Percentiles rank a stretch among this genome's conserved stretches.
These are phyloP conservation scores for Arremon aurantiirostris DNA, from an alignment of 2,797 vertebrate genomes.

Conservation along the genomic window DNA sequence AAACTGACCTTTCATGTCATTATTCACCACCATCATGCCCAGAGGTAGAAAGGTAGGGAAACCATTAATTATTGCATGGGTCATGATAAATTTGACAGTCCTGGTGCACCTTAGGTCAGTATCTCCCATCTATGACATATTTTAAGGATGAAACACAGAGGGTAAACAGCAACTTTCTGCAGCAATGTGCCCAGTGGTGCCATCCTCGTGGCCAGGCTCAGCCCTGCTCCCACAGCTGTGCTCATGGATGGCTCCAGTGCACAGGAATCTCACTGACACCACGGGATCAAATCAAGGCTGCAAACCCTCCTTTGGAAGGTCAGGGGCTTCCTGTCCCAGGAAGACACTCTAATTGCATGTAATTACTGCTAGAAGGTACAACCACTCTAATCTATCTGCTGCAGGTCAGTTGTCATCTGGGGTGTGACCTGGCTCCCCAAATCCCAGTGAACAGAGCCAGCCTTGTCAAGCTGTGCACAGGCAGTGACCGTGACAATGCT, in stretches of 20 bases:
- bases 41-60: neutral
- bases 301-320: neutral
- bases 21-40: neutral
- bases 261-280: neutral
- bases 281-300: neutral
- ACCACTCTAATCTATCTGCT: neutral
- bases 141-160: neutral
- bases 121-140: neutral
- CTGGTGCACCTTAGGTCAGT: neutral
- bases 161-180: neutral
- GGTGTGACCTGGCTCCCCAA: neutral
- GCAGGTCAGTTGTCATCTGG: neutral
- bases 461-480: neutral
- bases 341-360: neutral
- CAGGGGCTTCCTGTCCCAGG: neutral
- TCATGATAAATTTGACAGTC: neutral
- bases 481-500: neutral
- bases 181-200: neutral
- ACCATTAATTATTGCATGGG: neutral
- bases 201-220: neutral
- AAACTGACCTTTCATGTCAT: neutral
- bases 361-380: neutral
- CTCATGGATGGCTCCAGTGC: accelerated
- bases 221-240: neutral
- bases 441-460: neutral